Conservation (phyloP, 2,888 invertebrate genomes). For the Athalia cordata region DNA sequence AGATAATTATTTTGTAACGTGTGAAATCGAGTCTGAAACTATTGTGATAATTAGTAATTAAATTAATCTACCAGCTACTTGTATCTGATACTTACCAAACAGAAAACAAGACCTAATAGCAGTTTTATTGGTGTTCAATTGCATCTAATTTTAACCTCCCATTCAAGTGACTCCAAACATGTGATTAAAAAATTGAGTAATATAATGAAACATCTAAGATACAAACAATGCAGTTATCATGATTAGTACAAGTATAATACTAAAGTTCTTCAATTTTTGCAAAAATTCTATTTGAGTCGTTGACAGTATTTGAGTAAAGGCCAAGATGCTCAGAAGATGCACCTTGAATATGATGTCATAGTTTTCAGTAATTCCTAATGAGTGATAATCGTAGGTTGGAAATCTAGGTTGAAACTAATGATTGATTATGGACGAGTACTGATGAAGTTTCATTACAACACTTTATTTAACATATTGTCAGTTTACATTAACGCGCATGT, state of each 20-base stretch:
- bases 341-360: not conserved
- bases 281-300: not conserved
- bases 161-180: no score
- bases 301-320: not conserved
- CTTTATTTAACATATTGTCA: not conserved
- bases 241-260: not conserved
- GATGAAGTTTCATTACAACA: not conserved
- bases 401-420: slow-evolving; percentile 1
- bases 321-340: slow-evolving; percentile 4
- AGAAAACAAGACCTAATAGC: no score
- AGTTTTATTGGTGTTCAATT: no score
- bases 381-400: not conserved
- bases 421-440: not conserved
- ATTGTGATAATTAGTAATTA: no score
- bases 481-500: not conserved
- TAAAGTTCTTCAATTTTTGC: not conserved
- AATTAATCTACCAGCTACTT: no score
- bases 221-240: not conserved
- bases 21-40: no score
- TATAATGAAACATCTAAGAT: not conserved
- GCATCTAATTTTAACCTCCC: no score
- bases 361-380: not conserved
- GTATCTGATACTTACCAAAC: no score
- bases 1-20: no score
- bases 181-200: no score